phyloP scores from a whole-genome alignment of 2,113 vertebrate species.

The Bothrops jararaca region DNA sequence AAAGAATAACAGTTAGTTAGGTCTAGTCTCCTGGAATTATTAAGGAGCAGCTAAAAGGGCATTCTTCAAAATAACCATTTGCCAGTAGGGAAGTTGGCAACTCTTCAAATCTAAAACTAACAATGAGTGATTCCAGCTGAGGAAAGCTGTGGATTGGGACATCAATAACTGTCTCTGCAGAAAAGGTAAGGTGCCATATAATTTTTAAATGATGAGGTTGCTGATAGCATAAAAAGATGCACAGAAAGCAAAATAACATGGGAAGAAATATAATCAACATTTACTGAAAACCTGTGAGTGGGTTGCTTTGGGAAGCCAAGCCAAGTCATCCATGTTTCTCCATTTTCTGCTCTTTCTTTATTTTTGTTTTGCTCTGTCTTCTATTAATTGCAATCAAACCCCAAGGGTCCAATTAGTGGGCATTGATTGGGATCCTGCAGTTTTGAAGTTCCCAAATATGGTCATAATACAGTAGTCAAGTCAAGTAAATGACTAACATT shows the following conservation, averaged over 20 bases:
- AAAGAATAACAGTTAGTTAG: not conserved
- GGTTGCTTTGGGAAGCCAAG: not conserved
- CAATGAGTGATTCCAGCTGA: not conserved
- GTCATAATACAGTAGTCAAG: not conserved
- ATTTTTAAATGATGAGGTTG: not conserved
- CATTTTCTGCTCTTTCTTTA: not conserved
- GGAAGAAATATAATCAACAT: not conserved
- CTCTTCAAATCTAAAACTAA: slow-evolving; percentile 9
- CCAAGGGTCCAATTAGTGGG: not conserved
- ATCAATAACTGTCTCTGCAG: not conserved
- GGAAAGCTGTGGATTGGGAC: not conserved
- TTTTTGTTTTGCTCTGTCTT: not conserved
- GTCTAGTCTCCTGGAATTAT: not conserved
- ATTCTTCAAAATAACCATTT: slow-evolving; percentile 19
- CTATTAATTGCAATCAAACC: not conserved
- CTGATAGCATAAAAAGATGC: not conserved
- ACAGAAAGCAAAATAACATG: not conserved
- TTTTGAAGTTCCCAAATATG: not conserved
- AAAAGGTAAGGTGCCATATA: not conserved
- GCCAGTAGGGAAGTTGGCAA: not conserved
- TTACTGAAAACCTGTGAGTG: not conserved
- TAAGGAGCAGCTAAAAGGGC: not conserved
- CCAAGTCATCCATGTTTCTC: not conserved
- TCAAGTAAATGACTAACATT: no score
- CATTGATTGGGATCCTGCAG: not conserved